Evolutionary conservation across 2,113 vertebrate species (phyloP).

Genomic region (Oxyura jamaicensis): DNA sequence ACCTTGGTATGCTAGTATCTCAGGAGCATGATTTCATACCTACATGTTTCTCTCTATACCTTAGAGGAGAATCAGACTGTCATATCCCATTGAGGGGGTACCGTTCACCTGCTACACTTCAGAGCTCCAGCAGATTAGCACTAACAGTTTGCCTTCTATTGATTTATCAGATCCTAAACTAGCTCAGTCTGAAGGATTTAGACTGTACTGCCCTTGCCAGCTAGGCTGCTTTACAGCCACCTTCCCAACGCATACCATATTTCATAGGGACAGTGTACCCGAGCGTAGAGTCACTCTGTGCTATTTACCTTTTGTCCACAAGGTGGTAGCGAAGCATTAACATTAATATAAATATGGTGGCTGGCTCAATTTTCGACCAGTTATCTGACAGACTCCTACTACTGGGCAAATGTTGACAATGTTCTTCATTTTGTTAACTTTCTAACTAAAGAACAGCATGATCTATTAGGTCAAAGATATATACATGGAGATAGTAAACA

Average conservation of each 20-base stretch:
- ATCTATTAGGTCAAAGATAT: neutral
- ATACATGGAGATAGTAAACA: neutral
- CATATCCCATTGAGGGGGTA: neutral
- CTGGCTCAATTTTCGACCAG: neutral
- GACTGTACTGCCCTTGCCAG: no score
- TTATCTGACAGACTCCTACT: neutral
- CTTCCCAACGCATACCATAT: accelerated
- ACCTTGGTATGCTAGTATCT: neutral
- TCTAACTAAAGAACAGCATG: neutral
- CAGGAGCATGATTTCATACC: neutral
- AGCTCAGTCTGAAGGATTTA: neutral
- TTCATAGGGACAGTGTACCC: accelerated
- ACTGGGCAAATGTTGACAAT: neutral
- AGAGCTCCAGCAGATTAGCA: neutral
- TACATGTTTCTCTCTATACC: neutral
- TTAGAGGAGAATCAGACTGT: neutral
- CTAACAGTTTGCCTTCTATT: neutral
- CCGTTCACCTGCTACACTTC: neutral
- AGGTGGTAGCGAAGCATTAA: constrained; percentile 76
- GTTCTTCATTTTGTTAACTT: neutral
- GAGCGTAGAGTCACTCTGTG: accelerated
- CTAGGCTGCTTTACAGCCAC: neutral
- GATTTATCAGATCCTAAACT: neutral
- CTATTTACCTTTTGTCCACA: constrained; percentile 69
- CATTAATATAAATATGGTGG: constrained; percentile 32